Base-by-base conservation (phyloP, 2,888 invertebrate genomes). In the Diarsia dahlii region DNA sequence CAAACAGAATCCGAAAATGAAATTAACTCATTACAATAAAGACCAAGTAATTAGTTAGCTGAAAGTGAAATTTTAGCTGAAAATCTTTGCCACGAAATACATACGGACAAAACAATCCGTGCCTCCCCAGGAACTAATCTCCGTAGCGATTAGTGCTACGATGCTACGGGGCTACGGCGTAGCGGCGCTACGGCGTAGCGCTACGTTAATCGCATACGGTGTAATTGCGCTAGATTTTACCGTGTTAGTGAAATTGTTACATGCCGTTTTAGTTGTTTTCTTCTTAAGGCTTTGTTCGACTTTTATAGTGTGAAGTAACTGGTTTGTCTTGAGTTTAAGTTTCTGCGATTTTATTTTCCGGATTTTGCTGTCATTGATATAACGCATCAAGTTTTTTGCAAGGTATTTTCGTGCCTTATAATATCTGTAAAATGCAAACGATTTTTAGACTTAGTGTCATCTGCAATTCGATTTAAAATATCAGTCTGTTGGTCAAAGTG, bases 131-230 rank as follows among this genome's bases (percentile, higher is more conserved):
- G 82, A 90, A 90, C 92, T 93, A 94, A 94, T 94, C 94, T 92
- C 90, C 92, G 91, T 92, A 91, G 93, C 92, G 93, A 93, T 94
- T 94, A 94, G 92, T 91, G 90, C 92, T 93, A 93, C 91, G 89
- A 78, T 82, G 84, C 91, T 90, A 91, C 90, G 88, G 46, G 81
- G 28, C 74, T 50, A 92, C 91, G 89, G 77, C 80, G 86, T 90
- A 90, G 90, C 90, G 88, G 50, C 80, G 88, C 90, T 88, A 80
- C 71, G 80, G 69, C 80, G 82, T 82, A 86, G 86, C 76, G 86
- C 87, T 81, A 84, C 85, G 76, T 71, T 87, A 80, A 87, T 84
- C 84, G 77, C 71, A 74, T 81, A 78, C 73, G 78, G 56, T 78
- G 78, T 85, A 87, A 87, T 85, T 85, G 78, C 74, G 70, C 78